Evolutionary conservation across 2,888 invertebrate genomes (phyloP).

Genomic region (Xanthostigma xanthostigma): DNA sequence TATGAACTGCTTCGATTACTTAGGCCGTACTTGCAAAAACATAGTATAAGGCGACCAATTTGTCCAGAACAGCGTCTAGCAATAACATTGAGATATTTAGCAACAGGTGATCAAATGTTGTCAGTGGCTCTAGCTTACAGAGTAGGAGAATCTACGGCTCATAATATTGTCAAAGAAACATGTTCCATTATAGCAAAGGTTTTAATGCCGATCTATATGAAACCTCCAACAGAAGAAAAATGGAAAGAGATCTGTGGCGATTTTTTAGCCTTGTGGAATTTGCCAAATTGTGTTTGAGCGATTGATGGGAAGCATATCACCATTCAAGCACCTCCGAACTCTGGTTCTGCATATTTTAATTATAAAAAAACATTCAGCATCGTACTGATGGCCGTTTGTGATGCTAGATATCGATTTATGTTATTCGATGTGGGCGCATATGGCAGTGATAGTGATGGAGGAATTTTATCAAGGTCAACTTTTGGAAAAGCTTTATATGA

Average conservation of each 20-base stretch:
- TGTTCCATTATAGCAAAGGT: conserved; percentile 6
- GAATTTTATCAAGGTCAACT: neutral
- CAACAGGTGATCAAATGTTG: conserved; percentile 7
- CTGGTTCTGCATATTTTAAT: conserved; percentile 9
- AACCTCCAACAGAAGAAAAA: conserved; percentile 6
- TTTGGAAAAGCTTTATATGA: neutral
- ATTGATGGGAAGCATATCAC: conserved; percentile 10
- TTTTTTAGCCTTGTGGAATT: conserved; percentile 10
- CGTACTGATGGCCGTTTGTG: conserved; percentile 1
- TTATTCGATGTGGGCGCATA: neutral
- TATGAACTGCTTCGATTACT: conserved; percentile 7
- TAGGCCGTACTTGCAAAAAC: conserved; percentile 2
- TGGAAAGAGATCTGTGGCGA: conserved; percentile 9
- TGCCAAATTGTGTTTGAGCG: conserved; percentile 12
- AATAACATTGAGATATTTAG: conserved; percentile 9
- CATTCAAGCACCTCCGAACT: conserved; percentile 10
- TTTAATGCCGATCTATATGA: conserved; percentile 9
- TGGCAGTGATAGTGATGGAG: neutral
- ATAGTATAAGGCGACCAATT: conserved; percentile 4
- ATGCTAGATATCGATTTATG: neutral
- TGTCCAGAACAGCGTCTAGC: conserved; percentile 6
- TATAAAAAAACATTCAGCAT: conserved; percentile 13
- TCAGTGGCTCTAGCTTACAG: conserved; percentile 9
- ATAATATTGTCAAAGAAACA: conserved; percentile 10
- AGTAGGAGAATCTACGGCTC: conserved; percentile 9